Conservation (phyloP, 53 echinoderm and acorn worm species). For the Echinometra lucunter region DNA sequence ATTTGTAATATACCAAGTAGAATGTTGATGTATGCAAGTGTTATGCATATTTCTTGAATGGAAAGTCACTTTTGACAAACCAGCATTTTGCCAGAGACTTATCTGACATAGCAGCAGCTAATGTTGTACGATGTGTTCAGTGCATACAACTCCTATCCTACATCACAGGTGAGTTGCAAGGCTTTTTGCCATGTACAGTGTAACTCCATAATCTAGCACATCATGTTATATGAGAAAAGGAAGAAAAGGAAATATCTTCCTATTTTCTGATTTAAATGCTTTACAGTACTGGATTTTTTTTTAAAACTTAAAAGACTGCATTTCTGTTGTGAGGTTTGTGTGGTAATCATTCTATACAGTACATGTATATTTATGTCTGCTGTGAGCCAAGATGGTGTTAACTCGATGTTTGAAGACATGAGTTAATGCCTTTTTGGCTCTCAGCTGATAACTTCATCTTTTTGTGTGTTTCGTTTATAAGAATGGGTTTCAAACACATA, state of each 20-base stretch:
- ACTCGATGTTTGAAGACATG: background rate
- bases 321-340: background rate
- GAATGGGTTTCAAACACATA: background rate
- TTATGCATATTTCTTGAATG: no score
- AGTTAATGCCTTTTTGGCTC: background rate
- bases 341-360: background rate
- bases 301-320: background rate
- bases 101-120: no score
- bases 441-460: background rate
- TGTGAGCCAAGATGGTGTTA: background rate
- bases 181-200: no score
- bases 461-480: background rate
- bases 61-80: no score
- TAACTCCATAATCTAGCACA: no score
- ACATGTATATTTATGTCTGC: background rate
- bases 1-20: no score
- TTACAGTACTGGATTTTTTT: conserved; percentile 20
- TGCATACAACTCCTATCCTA: no score
- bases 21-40: no score
- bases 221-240: background rate
- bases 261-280: background rate
- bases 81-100: no score
- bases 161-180: no score
- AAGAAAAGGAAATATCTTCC: background rate
- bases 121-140: no score